Evolutionary conservation across 1,140 invertebrate species (phyloP).

Genomic region (Drosophila pachea): DNA sequence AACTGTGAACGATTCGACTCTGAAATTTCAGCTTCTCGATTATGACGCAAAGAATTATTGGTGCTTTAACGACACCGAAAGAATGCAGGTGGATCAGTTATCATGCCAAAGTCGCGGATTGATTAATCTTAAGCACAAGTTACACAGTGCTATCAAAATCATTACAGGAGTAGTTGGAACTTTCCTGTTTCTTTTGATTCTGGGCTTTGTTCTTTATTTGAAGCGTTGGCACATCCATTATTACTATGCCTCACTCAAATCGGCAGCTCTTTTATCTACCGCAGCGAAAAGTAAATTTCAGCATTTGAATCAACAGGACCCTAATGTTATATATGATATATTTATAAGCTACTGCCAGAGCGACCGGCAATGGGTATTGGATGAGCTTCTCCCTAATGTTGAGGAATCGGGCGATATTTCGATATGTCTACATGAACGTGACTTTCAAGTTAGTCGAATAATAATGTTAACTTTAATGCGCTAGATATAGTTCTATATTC

Average conservation of each 20-base stretch:
- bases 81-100: slow-evolving; percentile 53
- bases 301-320: slow-evolving; percentile 44
- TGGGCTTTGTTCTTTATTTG: slow-evolving; percentile 76
- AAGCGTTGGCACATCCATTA: slow-evolving; percentile 81
- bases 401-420: slow-evolving; percentile 80
- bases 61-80: slow-evolving; percentile 73
- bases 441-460: slow-evolving; percentile 80
- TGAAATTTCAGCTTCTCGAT: slow-evolving; percentile 74
- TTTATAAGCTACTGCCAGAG: slow-evolving; percentile 84
- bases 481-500: neutral
- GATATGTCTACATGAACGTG: slow-evolving; percentile 83
- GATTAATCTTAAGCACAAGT: slow-evolving; percentile 29
- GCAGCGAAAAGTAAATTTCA: slow-evolving; percentile 60
- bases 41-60: slow-evolving; percentile 70
- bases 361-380: slow-evolving; percentile 82
- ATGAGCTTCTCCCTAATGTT: slow-evolving; percentile 82
- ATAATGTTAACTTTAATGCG: neutral
- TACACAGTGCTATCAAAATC: slow-evolving; percentile 43
- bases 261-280: slow-evolving; percentile 78
- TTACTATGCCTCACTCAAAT: slow-evolving; percentile 81
- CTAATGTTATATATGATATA: slow-evolving; percentile 80
- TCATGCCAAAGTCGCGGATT: slow-evolving; percentile 42
- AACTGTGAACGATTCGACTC: slow-evolving; percentile 27
- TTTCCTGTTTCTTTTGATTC: slow-evolving; percentile 65
- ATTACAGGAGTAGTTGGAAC: slow-evolving; percentile 50